phyloP scores from a whole-genome alignment of 2,113 vertebrate genomes.

The Seriola quinqueradiata region DNA sequence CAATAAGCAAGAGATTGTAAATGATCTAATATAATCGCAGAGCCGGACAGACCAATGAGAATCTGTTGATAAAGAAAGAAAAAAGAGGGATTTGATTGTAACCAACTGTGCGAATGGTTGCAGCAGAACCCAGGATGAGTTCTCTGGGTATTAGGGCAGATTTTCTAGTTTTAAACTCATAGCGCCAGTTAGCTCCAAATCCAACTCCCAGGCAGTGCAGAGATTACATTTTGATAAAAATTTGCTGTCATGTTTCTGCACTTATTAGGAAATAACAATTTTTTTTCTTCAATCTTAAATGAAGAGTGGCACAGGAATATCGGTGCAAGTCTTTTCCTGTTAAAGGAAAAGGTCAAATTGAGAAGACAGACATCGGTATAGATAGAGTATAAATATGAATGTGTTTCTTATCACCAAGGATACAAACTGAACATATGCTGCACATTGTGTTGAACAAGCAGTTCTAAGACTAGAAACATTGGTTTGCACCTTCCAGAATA shows the following conservation, averaged over 20 bases:
- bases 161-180: constrained; percentile 27
- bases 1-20: constrained; percentile 16
- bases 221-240: constrained; percentile 47
- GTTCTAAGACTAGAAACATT: neutral
- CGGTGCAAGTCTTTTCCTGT: neutral
- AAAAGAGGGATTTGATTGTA: neutral
- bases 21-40: constrained; percentile 14
- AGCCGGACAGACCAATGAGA: constrained; percentile 2
- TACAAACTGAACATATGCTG: neutral
- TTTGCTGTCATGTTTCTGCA: constrained; percentile 17
- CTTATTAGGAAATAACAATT: neutral
- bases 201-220: constrained; percentile 8
- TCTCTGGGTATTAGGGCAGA: constrained; percentile 33
- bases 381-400: neutral
- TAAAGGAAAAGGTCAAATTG: constrained; percentile 10
- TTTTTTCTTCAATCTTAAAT: constrained; percentile 14
- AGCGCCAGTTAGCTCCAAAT: constrained; percentile 12
- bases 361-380: constrained; percentile 13
- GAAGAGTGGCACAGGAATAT: constrained; percentile 13
- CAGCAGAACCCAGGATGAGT: constrained; percentile 9
- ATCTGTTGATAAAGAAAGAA: constrained; percentile 23
- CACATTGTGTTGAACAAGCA: neutral
- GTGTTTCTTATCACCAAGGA: neutral
- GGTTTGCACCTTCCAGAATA: neutral
- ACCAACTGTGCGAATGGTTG: neutral